Evolutionary conservation across 2,888 invertebrate genomes (phyloP).

Genomic region (Phaedon cochleariae): DNA sequence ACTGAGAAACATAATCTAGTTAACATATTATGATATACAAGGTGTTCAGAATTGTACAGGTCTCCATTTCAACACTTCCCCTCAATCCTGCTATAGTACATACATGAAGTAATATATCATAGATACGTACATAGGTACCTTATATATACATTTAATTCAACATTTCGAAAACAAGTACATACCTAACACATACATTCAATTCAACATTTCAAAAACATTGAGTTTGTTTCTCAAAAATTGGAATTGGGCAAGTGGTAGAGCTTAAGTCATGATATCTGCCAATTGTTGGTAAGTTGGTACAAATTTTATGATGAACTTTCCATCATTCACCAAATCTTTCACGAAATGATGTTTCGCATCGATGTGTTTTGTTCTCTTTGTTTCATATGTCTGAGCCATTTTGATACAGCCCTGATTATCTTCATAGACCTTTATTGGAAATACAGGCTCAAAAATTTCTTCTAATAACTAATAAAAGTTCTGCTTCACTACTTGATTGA

Average conservation of each 20-base stretch:
- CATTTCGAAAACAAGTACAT: no score
- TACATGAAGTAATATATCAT: no score
- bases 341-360: not conserved
- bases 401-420: no score
- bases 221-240: no score
- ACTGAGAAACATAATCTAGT: no score
- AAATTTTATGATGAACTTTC: not conserved
- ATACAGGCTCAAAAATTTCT: not conserved
- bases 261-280: not conserved
- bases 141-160: no score
- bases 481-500: slow-evolving; percentile 7
- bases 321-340: not conserved
- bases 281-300: not conserved
- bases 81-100: no score
- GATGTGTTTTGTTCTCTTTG: slow-evolving; percentile 3
- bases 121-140: no score
- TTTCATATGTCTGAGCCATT: slow-evolving; percentile 5
- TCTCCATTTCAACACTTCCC: slow-evolving; percentile 5
- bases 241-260: not conserved
- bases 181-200: no score
- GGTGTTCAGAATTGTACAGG: no score
- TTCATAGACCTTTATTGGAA: slow-evolving; percentile 6
- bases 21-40: no score
- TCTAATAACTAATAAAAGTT: slow-evolving; percentile 1
- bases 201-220: no score